Evolutionary conservation across 2,113 vertebrate species (phyloP).

Genomic region (Oryctolagus cuniculus): DNA sequence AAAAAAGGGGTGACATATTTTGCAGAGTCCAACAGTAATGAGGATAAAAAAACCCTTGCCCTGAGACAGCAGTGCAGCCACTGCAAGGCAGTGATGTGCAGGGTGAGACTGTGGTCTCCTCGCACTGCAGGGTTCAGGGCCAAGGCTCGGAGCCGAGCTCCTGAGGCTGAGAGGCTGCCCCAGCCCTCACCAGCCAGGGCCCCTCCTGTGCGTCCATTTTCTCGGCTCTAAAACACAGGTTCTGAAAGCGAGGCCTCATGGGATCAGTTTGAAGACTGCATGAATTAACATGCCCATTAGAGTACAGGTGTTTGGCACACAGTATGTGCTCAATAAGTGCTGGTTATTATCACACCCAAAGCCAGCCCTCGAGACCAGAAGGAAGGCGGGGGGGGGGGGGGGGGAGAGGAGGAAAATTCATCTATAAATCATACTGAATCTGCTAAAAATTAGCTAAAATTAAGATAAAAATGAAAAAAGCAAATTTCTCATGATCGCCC

Average conservation of each 20-base stretch:
- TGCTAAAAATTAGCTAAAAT: too few species aligned
- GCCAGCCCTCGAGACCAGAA: not conserved
- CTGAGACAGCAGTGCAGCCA: not conserved
- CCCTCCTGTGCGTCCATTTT: too few species aligned
- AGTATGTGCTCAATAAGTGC: not conserved
- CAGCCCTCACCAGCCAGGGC: not conserved
- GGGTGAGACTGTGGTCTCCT: not conserved
- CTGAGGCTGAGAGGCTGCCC: not conserved
- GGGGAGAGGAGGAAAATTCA: too few species aligned
- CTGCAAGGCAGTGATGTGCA: not conserved
- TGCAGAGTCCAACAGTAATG: not conserved
- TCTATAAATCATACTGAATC: too few species aligned
- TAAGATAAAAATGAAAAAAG: not conserved
- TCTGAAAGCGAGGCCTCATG: not conserved
- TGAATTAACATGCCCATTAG: not conserved
- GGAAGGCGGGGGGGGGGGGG: too few species aligned
- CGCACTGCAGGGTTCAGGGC: not conserved
- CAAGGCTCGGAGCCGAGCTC: not conserved
- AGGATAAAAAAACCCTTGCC: not conserved
- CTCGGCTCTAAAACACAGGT: not conserved
- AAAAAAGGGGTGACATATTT: not conserved
- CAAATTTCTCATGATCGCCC: not conserved
- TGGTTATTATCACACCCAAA: not conserved
- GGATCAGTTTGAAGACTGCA: not conserved
- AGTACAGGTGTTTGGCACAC: too few species aligned